Percentiles rank a stretch among this genome's conserved stretches.
Evolutionary conservation across 2,797 vertebrate genomes (phyloP).

Genomic region (Acanthurus leucopareius): DNA sequence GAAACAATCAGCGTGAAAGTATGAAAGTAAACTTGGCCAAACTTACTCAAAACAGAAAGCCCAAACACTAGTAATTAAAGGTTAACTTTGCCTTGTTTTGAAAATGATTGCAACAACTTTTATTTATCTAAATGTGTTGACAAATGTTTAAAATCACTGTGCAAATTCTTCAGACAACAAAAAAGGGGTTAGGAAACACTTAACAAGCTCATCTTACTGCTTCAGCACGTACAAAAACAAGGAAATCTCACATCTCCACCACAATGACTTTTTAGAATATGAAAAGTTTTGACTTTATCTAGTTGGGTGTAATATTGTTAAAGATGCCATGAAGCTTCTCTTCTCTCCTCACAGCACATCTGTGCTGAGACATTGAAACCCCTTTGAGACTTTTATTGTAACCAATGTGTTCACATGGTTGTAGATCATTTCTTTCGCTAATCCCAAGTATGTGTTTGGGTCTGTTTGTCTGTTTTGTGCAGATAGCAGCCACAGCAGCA

Average conservation of each 20-base stretch:
- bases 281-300: background rate
- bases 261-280: conserved; percentile 35
- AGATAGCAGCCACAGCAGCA: conserved; percentile 90
- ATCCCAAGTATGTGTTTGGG: background rate
- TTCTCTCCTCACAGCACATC: too few species aligned
- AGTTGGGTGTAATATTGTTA: background rate
- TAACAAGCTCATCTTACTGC: too few species aligned
- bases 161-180: background rate
- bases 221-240: background rate
- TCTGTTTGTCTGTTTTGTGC: conserved; percentile 45
- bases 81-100: background rate
- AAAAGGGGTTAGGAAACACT: too few species aligned
- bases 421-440: background rate
- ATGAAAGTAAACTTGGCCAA: background rate
- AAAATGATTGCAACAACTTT: background rate
- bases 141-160: background rate
- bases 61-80: background rate
- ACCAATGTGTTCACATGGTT: background rate
- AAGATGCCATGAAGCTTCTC: background rate
- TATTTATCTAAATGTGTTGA: background rate
- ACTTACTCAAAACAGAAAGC: background rate
- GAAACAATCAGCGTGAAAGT: too few species aligned
- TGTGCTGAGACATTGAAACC: background rate
- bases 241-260: conserved; percentile 9
- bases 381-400: too few species aligned